Evolutionary conservation across 2,113 vertebrate genomes (phyloP).

Genomic region (Trochalopteron elliotii): DNA sequence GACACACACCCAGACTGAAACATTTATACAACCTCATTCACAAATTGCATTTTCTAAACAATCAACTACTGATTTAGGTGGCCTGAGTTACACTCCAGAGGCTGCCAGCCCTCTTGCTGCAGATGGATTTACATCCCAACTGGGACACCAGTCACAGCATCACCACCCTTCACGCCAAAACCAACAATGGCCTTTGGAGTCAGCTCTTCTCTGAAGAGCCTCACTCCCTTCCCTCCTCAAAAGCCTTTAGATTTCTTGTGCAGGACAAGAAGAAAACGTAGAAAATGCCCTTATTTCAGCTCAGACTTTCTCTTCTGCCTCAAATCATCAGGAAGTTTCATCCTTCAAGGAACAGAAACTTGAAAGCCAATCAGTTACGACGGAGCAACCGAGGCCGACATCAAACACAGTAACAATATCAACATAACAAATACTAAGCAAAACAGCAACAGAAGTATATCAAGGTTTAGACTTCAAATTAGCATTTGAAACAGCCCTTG

Average conservation of each 20-base stretch:
- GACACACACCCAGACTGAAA: not conserved
- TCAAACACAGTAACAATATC: not conserved
- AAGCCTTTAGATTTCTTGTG: not conserved
- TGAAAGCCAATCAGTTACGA: not conserved
- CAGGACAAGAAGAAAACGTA: not conserved
- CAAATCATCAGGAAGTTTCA: not conserved
- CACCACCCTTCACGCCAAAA: fast-evolving
- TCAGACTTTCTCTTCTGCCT: not conserved
- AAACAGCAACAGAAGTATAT: not conserved
- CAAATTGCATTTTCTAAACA: not conserved
- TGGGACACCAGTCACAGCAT: not conserved
- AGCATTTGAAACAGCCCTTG: constrained; percentile 3
- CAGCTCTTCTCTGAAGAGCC: not conserved
- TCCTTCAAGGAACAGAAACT: not conserved
- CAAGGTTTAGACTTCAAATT: not conserved
- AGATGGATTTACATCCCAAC: not conserved
- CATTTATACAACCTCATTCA: not conserved
- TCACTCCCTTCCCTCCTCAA: not conserved
- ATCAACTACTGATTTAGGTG: not conserved
- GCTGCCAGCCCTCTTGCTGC: not conserved
- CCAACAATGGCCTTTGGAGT: not conserved
- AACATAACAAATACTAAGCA: not conserved
- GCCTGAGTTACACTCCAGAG: not conserved
- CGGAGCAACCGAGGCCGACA: not conserved
- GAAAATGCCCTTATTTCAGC: not conserved